Base-by-base conservation (phyloP, 2,888 invertebrate genomes). In the Papilio protenor region DNA sequence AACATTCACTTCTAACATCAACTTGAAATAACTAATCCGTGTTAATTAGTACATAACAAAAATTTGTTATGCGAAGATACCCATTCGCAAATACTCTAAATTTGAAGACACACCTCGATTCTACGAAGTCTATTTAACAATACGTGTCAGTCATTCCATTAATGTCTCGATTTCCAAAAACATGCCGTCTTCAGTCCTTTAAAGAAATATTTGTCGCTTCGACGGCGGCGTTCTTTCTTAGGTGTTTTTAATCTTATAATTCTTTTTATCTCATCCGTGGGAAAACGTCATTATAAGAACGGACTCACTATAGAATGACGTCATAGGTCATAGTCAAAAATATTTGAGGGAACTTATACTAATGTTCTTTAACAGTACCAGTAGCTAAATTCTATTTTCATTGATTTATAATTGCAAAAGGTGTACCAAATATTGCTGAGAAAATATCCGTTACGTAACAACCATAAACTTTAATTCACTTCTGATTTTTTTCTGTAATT, bases 131-230 rank as follows among this genome's bases (percentile, higher is more conserved):
- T 83, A 84, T 84, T 88, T 87, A 84, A 89, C 88, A 88, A 89
- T 89, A 92, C 88, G 92, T 91, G 94, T 93, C 93, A 91, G 93
- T 90, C 92, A 93, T 94, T 93, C 92, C 89, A 92, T 89, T 92
- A 91, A 91, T 90, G 90, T 88, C 87, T 87, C 86, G 89, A 89
- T 93, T 94, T 92, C 92, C 87, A 86, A 90, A 93, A 94, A 93
- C 90, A 88, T 86, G 86, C 87, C 88, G 84, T 85, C 87, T 87
- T 86, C 82, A 85, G 84, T 84, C 86, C 87, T 88, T 89, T 88
- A 86, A 86, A 87, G 86, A 91, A 91, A 92, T 93, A 92, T 90
- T 93, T 93, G 91, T 92, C 93, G 92, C 91, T 89, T 90, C 81
- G 80, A 82, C 85, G 86, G 86, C 85, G 81, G 84, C 84, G 85